Evolutionary conservation across 2,888 invertebrate species (phyloP), one percentile per base, ranked within the genome.

Genomic region (Itoplectis maculator): DNA sequence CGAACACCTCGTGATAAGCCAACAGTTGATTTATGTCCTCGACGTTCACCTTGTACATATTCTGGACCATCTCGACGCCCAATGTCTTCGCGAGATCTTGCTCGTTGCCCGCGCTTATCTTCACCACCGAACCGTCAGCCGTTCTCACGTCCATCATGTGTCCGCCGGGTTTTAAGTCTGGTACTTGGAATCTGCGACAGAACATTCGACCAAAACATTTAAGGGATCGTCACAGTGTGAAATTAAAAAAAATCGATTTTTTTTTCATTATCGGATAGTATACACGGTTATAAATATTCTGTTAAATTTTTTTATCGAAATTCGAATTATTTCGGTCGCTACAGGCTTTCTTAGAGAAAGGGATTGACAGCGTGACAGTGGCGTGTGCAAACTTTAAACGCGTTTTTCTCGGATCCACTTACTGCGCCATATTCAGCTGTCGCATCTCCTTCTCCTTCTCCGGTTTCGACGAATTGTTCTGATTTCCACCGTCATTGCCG

Each of bases 1-100:
- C 96, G 90, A 96, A 97, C 59, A 97, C 97, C 93, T 97, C 97
- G 90, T 97, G 97, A 93, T 97, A 97, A 51, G 97, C 97, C 84
- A 97, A 93, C 86, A 97, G 93, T 90, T 97, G 97, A 86, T 97
- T 97, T 74, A 97, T 95, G 89, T 97, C 97, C 91, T 97, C 97
- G 7, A 97, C 97, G 91, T 97, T 96, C 35, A 94, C 93, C 93
- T 96, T 96, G 90, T 96, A 96, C 95, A 96, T 96, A 90, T 96
- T 96, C 92, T 97, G 96, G 85, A 97, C 95, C 94, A 97, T 96
- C 88, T 96, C 96, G 20, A 95, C 95, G 0, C 95, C 94, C 76
- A 95, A 93, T 2, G 95, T 94, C 93, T 95, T 95, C 74, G 94
- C 94, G 80, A 95, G 91, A 88, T 95, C 95, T 88, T 95, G 95